These are phyloP conservation scores for Sparus aurata DNA, from an alignment of 2,797 vertebrate genomes.

Conservation along the genomic window DNA sequence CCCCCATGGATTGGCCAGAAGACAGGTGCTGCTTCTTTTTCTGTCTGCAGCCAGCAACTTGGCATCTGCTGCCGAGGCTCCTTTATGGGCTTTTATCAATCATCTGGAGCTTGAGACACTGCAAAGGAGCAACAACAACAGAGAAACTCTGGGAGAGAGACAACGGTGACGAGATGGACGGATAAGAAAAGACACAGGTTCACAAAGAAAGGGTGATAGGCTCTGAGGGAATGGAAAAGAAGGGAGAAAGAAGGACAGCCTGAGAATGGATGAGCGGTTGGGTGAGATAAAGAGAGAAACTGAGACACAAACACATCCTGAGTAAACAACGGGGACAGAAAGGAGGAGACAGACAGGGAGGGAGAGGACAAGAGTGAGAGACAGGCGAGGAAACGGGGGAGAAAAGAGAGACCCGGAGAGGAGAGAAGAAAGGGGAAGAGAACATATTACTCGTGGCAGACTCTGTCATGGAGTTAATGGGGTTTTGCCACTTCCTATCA, in stretches of 20 bases:
- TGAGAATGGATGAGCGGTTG: not conserved
- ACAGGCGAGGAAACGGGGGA: not conserved
- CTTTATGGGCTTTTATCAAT: not conserved
- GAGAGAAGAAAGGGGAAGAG: slow-evolving; percentile 35
- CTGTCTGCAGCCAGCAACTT: no score
- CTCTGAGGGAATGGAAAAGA: no score
- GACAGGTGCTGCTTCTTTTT: no score
- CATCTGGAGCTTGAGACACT: not conserved
- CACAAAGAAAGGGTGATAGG: not conserved
- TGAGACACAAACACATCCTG: not conserved
- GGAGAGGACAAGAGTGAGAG: slow-evolving; percentile 5
- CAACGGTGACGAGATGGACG: not conserved
- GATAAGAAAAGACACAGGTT: not conserved
- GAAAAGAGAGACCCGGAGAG: not conserved
- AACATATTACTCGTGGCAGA: slow-evolving; percentile 65
- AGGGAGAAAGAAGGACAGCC: no score
- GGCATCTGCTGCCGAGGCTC: no score
- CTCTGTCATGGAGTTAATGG: slow-evolving; percentile 75
- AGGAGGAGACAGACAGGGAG: not conserved
- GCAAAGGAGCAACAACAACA: not conserved
- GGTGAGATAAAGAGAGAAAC: not conserved
- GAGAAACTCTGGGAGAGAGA: not conserved
- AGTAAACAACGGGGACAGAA: not conserved
- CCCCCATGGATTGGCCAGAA: no score
- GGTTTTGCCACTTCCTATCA: slow-evolving; percentile 75